phyloP scores from a whole-genome alignment of 2,797 vertebrate genomes.

The Erethizon dorsatum region DNA sequence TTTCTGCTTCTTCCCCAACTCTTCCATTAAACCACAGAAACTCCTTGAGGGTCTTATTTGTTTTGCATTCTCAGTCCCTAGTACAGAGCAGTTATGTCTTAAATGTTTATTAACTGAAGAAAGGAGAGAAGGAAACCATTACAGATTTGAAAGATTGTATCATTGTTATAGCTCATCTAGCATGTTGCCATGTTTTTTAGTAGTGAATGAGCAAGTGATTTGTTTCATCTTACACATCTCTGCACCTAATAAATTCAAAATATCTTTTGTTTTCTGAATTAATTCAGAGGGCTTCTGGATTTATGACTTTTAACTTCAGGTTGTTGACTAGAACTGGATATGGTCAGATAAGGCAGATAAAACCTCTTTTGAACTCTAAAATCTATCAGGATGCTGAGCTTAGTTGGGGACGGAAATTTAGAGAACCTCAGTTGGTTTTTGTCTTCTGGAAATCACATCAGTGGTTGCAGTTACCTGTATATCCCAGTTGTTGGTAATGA shows the following conservation, averaged over 20 bases:
- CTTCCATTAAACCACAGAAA: background rate
- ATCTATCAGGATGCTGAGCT: background rate
- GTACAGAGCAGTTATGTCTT: background rate
- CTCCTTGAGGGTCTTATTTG: background rate
- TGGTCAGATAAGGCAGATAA: background rate
- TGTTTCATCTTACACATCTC: background rate
- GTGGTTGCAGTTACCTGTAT: background rate
- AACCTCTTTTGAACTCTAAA: conserved; percentile 3
- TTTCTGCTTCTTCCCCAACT: background rate
- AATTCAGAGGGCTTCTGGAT: conserved; percentile 7
- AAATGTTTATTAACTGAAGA: conserved; percentile 49
- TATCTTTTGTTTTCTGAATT: background rate
- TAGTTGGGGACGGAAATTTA: background rate
- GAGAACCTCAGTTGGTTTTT: background rate
- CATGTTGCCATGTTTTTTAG: background rate
- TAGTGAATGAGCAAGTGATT: background rate
- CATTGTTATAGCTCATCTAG: background rate
- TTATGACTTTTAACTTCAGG: background rate
- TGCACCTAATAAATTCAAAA: background rate
- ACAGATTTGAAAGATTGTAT: background rate
- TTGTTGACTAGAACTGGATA: conserved; percentile 39
- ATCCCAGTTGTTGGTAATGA: background rate
- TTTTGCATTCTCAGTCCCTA: conserved; percentile 11
- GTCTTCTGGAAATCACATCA: conserved; percentile 18
- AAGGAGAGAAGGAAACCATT: background rate